Evolutionary conservation across 2,113 vertebrate species (phyloP).

Genomic region (Lipophrys pholis): DNA sequence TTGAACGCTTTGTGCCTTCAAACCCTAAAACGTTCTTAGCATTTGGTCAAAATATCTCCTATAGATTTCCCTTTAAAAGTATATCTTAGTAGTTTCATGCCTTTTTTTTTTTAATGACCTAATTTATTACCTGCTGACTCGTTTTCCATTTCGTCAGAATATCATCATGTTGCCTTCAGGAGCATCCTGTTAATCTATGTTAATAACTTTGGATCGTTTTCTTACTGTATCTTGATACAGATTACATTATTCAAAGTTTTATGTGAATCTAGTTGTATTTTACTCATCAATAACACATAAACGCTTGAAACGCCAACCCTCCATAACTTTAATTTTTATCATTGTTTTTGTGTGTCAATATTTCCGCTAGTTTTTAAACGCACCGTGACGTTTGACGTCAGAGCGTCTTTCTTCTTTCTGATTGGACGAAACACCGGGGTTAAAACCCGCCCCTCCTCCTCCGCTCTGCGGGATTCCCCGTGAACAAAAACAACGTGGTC

Average conservation of each 20-base stretch:
- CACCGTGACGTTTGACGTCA: background rate
- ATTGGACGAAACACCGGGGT: constrained; percentile 24
- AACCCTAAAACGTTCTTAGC: too few species aligned
- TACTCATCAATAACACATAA: too few species aligned
- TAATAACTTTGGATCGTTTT: too few species aligned
- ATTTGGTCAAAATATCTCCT: too few species aligned
- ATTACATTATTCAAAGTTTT: background rate
- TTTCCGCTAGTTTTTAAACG: rapidly evolving
- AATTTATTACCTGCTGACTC: background rate
- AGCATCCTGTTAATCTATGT: background rate
- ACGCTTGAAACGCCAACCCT: too few species aligned
- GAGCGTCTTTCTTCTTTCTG: background rate
- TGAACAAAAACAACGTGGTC: constrained; percentile 46
- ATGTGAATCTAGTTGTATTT: background rate
- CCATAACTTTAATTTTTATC: too few species aligned
- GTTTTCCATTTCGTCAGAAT: background rate
- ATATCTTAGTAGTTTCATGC: too few species aligned
- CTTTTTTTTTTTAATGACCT: too few species aligned
- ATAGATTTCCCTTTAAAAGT: too few species aligned
- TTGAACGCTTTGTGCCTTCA: too few species aligned
- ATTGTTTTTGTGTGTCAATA: background rate
- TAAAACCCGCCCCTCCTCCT: constrained; percentile 2
- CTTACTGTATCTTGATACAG: background rate
- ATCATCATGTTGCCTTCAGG: constrained; percentile 11
- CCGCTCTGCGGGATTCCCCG: constrained; percentile 54